These are phyloP conservation scores for Drosophila jambulina DNA, from an alignment of 1,140 invertebrate species.

Conservation along the genomic window DNA sequence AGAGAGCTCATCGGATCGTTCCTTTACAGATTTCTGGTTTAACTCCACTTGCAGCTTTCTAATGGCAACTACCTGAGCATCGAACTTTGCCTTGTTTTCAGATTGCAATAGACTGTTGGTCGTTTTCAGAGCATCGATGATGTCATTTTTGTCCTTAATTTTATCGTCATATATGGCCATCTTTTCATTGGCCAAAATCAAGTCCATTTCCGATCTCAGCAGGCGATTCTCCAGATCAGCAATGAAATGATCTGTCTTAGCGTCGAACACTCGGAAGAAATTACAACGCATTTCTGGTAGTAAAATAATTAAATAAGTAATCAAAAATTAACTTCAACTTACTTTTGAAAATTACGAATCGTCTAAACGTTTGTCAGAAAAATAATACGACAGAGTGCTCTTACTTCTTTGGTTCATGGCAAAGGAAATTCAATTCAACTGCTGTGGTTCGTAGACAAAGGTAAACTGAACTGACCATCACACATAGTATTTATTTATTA, in stretches of 20 bases:
- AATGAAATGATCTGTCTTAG: background rate
- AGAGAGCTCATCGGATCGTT: background rate
- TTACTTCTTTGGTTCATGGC: background rate
- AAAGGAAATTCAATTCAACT: background rate
- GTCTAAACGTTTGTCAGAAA: background rate
- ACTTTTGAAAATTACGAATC: background rate
- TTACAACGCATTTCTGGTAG: background rate
- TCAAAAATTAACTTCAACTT: background rate
- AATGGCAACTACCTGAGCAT: background rate
- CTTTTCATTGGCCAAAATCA: slow-evolving; percentile 11
- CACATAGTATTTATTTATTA: background rate
- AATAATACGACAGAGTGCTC: background rate
- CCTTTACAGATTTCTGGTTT: background rate
- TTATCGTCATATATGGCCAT: slow-evolving; percentile 4
- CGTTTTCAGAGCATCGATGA: slow-evolving; percentile 8
- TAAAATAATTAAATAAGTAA: background rate
- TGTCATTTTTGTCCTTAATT: slow-evolving; percentile 25
- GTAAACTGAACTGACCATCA: background rate
- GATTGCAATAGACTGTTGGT: background rate
- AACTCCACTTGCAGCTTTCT: background rate
- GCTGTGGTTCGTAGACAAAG: background rate
- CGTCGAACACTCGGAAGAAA: background rate
- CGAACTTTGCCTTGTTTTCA: slow-evolving; percentile 5
- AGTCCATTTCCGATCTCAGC: background rate
- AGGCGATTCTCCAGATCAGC: slow-evolving; percentile 2